Evolutionary conservation across 2,113 vertebrate genomes (phyloP).

Genomic region (Climacteris rufus): DNA sequence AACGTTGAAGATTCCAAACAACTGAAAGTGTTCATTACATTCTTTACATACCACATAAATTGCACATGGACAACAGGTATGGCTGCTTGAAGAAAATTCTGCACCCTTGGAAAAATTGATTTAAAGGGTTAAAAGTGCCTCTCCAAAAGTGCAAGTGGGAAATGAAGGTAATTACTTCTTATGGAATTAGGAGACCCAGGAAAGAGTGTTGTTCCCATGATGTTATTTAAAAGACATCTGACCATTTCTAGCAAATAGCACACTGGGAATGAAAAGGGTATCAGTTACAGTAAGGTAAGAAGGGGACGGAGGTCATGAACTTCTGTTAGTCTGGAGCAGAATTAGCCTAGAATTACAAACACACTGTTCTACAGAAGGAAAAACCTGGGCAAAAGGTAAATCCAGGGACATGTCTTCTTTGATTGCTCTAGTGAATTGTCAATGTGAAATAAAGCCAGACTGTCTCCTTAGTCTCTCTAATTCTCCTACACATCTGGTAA

Average conservation of each 20-base stretch:
- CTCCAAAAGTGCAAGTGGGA: not conserved
- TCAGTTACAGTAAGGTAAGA: conserved; percentile 48
- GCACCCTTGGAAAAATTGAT: not conserved
- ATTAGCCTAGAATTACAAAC: not conserved
- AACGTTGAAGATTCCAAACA: not conserved
- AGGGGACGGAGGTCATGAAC: conserved; percentile 29
- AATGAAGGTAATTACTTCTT: not conserved
- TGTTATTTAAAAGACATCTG: not conserved
- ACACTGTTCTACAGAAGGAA: not conserved
- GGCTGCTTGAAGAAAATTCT: not conserved
- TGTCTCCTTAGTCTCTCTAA: not conserved
- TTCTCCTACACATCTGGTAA: not conserved
- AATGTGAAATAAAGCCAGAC: not conserved
- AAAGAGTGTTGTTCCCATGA: not conserved
- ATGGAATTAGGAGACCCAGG: not conserved
- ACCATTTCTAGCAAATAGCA: not conserved
- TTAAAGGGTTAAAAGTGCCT: not conserved
- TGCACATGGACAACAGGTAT: not conserved
- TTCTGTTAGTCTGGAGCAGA: not conserved
- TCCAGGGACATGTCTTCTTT: not conserved
- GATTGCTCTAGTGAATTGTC: not conserved
- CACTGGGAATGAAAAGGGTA: conserved; percentile 7
- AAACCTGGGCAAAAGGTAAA: not conserved
- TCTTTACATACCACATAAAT: not conserved
- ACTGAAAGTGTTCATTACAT: not conserved